These are phyloP conservation scores for Melopsittacus undulatus DNA, from an alignment of 2,797 vertebrate species.

Conservation along the genomic window DNA sequence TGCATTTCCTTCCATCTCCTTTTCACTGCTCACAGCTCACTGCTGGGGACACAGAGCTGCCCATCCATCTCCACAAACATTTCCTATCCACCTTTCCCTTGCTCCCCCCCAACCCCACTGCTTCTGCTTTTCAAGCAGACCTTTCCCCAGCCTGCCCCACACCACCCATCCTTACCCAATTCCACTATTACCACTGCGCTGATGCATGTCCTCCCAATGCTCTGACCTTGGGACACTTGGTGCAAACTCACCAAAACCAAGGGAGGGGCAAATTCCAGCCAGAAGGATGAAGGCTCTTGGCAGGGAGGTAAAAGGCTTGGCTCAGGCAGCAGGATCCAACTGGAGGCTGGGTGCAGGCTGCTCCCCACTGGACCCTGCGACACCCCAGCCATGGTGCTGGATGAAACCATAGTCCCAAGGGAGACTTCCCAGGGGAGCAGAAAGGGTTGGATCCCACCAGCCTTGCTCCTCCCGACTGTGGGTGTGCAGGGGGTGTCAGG, in stretches of 20 bases:
- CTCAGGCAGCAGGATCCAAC: background rate
- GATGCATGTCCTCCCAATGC: background rate
- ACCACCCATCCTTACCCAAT: background rate
- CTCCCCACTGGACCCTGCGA: fast-evolving
- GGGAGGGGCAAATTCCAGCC: background rate
- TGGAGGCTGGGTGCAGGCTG: background rate
- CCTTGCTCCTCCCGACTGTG: fast-evolving
- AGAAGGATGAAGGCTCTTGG: background rate
- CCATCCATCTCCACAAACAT: background rate
- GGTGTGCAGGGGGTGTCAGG: fast-evolving
- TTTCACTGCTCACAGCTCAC: background rate
- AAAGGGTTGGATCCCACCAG: fast-evolving
- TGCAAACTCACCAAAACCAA: background rate
- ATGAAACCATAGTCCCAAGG: fast-evolving
- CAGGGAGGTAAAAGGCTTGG: background rate
- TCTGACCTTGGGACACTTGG: fast-evolving
- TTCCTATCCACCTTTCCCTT: background rate
- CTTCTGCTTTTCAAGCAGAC: background rate
- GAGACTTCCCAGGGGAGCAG: background rate
- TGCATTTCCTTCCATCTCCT: background rate
- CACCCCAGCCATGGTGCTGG: background rate
- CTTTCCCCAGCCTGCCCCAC: background rate
- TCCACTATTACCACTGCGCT: background rate
- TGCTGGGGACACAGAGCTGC: background rate
- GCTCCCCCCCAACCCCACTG: fast-evolving